These are phyloP conservation scores for Saturnia pavonia DNA, from an alignment of 2,888 invertebrate species.

Conservation along the genomic window DNA sequence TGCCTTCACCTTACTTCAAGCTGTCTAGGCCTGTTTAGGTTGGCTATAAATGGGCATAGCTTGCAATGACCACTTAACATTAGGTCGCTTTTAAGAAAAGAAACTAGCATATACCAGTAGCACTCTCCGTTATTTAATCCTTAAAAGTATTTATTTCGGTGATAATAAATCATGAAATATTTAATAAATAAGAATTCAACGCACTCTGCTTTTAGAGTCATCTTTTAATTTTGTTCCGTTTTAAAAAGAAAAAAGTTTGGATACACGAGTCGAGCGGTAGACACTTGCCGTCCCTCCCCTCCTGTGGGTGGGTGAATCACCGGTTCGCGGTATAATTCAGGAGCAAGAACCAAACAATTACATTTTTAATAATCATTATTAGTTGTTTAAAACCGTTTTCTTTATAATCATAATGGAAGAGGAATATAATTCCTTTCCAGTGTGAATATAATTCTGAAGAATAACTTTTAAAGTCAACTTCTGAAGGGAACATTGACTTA, in stretches of 20 bases:
- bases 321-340: conserved; percentile 32
- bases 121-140: not conserved
- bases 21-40: not conserved
- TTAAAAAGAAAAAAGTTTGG: conserved; percentile 33
- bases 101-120: not conserved
- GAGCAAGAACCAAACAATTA: conserved; percentile 28
- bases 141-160: not conserved
- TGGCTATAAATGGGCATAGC: not conserved
- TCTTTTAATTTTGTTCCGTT: conserved; percentile 38
- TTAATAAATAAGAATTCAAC: conserved; percentile 4
- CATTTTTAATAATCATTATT: no score
- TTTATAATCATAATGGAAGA: no score
- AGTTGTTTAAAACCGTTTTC: not conserved
- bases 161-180: conserved; percentile 9
- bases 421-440: no score
- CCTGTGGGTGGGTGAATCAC: conserved; percentile 32
- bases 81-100: not conserved
- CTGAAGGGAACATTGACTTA: no score
- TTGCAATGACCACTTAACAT: not conserved
- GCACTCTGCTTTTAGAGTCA: conserved; percentile 28
- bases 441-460: no score
- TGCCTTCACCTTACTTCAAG: not conserved
- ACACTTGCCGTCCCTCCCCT: conserved; percentile 28
- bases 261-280: conserved; percentile 28
- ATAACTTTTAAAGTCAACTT: no score